phyloP scores from a whole-genome alignment of 2,113 vertebrate species.

The Brachionichthys hirsutus region DNA sequence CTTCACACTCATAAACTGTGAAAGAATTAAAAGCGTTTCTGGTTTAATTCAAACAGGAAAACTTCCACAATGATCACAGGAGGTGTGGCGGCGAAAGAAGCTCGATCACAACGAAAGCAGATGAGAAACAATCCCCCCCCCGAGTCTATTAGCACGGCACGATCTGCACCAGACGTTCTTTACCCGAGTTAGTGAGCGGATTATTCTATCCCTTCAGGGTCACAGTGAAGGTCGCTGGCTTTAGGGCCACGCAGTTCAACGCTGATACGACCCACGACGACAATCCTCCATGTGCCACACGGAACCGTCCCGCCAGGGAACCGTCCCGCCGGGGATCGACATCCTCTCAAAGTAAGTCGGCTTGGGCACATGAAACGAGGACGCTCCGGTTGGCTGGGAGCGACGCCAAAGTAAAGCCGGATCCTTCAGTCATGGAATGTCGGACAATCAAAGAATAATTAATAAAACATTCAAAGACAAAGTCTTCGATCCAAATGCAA shows the following conservation, averaged over 20 bases:
- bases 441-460: slow-evolving; percentile 26
- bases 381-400: not conserved
- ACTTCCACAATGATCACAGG: slow-evolving; percentile 22
- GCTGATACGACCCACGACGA: no score
- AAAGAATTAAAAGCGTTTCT: not conserved
- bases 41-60: slow-evolving; percentile 37
- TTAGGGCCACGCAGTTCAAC: no score
- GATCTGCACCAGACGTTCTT: no score
- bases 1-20: no score
- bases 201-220: no score
- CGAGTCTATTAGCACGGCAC: no score
- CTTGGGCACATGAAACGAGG: slow-evolving; percentile 32
- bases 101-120: slow-evolving; percentile 28
- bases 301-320: no score
- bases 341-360: slow-evolving; percentile 68
- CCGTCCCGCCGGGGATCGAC: slow-evolving; percentile 46
- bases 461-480: slow-evolving; percentile 40
- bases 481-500: slow-evolving; percentile 1
- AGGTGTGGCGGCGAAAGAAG: slow-evolving; percentile 2
- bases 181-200: no score
- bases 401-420: not conserved
- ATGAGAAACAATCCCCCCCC: no score
- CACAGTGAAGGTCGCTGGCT: no score
- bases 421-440: slow-evolving; percentile 6
- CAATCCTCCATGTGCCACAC: no score